Evolutionary conservation across 2,113 vertebrate species (phyloP).

Genomic region (Daubentonia madagascariensis): DNA sequence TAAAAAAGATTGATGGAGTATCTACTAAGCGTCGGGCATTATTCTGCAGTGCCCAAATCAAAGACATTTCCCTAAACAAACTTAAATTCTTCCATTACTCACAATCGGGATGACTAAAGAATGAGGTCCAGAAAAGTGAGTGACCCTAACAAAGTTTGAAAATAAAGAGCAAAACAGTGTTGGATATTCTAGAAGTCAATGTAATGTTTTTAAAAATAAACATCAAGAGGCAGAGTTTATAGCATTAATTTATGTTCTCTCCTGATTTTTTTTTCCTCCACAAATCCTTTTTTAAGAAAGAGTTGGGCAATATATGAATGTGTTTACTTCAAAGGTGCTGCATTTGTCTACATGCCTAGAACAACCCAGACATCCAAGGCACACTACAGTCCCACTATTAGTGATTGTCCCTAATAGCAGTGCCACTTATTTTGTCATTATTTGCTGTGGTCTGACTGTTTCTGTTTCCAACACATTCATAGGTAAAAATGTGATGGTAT

Average conservation of each 20-base stretch:
- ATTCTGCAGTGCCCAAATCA: not conserved
- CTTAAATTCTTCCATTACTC: not conserved
- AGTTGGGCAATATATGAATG: not conserved
- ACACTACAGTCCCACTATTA: not conserved
- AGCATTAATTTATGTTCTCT: not conserved
- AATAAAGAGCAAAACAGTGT: not conserved
- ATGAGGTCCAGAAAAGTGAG: not conserved
- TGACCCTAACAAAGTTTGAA: not conserved
- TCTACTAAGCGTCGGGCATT: not conserved
- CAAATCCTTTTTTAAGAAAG: not conserved
- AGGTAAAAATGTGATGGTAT: not conserved
- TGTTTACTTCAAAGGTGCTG: not conserved
- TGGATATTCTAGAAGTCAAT: not conserved
- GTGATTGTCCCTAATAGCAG: not conserved
- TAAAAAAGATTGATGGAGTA: not conserved
- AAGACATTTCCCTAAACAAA: not conserved
- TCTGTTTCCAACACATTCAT: not conserved
- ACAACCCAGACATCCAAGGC: not conserved
- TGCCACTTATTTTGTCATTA: not conserved
- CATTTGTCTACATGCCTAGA: not conserved
- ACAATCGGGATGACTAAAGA: not conserved
- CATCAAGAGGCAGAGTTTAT: not conserved
- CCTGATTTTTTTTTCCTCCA: not conserved
- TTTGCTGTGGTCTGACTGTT: not conserved
- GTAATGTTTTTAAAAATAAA: not conserved